A percentile compares a stretch with the other conserved stretches of the same genome.
Conservation (phyloP, 2,113 vertebrate genomes). For the Octodon degus region DNA sequence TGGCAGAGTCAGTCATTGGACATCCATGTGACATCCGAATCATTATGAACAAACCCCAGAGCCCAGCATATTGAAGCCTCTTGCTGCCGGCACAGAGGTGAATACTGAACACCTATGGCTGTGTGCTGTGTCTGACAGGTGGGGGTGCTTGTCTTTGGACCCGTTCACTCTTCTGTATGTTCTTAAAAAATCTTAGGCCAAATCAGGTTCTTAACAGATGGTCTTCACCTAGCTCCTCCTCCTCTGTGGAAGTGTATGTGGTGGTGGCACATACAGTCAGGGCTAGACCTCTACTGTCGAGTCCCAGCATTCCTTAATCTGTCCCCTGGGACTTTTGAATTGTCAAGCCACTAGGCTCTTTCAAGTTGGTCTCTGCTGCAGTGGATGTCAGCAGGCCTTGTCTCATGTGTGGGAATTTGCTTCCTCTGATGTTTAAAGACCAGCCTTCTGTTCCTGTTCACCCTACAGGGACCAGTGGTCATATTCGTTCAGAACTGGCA, state of each 20-base stretch:
- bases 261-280: neutral
- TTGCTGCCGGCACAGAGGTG: neutral
- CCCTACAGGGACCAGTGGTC: neutral
- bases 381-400: neutral
- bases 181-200: neutral
- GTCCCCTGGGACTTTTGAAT: neutral
- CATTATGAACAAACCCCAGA: slow-evolving; percentile 66
- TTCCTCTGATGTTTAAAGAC: neutral
- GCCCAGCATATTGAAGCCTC: neutral
- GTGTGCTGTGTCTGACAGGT: fast-evolving
- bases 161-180: neutral
- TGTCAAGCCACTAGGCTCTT: neutral
- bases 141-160: neutral
- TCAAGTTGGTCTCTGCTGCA: neutral
- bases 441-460: fast-evolving
- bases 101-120: neutral
- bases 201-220: neutral
- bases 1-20: slow-evolving; percentile 67
- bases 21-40: slow-evolving; percentile 68
- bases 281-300: no score
- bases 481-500: neutral
- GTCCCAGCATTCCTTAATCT: neutral
- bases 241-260: neutral
- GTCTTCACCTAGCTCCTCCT: neutral
- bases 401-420: neutral